Evolutionary conservation across 1,140 invertebrate species (phyloP).

Genomic region (Ganaspis sp.): DNA sequence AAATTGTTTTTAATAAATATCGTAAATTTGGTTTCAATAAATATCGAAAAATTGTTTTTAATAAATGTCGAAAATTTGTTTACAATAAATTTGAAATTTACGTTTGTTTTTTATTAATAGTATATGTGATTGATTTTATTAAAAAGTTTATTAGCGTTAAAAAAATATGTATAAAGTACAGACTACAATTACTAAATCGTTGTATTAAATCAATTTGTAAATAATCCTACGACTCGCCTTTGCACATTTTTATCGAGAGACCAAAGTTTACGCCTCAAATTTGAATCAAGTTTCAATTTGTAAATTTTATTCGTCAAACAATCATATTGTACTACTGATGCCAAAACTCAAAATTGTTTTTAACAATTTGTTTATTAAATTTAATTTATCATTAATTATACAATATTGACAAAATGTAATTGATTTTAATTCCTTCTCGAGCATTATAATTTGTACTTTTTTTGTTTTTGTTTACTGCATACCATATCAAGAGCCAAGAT

Average conservation of each 20-base stretch:
- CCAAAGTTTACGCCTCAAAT: constrained; percentile 21
- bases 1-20: too few species aligned
- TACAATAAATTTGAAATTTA: neutral
- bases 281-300: neutral
- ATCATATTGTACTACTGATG: neutral
- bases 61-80: constrained; percentile 2
- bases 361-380: too few species aligned
- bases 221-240: constrained; percentile 24
- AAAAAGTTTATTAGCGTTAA: constrained; percentile 61
- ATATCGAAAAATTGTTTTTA: too few species aligned
- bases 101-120: constrained; percentile 17
- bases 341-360: too few species aligned
- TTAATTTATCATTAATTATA: too few species aligned
- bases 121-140: constrained; percentile 59
- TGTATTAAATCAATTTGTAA: constrained; percentile 41
- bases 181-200: constrained; percentile 35
- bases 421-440: neutral
- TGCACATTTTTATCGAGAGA: constrained; percentile 17
- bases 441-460: neutral
- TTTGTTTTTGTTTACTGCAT: neutral
- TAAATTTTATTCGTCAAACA: neutral
- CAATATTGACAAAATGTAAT: neutral
- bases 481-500: neutral
- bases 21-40: too few species aligned
- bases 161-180: constrained; percentile 30